Evolutionary conservation across 2,113 vertebrate species (phyloP), one percentile per base, ranked within the genome.

Genomic region (Microtus ochrogaster): DNA sequence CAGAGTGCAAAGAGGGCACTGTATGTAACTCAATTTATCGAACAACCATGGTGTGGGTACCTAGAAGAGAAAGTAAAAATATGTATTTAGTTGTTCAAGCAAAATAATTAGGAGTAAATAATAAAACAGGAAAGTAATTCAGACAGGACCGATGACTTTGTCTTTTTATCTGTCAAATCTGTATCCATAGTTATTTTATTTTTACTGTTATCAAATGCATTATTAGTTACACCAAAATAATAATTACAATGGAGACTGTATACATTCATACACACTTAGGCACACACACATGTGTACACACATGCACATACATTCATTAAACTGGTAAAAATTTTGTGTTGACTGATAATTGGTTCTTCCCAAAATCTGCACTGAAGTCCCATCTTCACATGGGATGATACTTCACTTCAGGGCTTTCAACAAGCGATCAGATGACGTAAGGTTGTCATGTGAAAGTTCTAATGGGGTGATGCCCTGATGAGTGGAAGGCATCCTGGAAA

Each of bases 21-120:
- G 12, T 33, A 92, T 79, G 28, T 17, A 84, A 72, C 14, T 92
- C 14, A 82, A 55, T 95, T 96, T 96, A 94, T 73, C 73, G 74
- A 93, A 84, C 14, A 91, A 87, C 81, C 55, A 78, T 94, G 44
- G n/a, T 76, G 44, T 90, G 58, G 39, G 26, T 28, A 82, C 28
- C 89, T 73, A 65, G n/a, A 94, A 94, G 36, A 79, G 41, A 79
- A 19, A 61, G 21, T 61, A 39, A 61, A 39, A 83, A 41, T 41
- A 16, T 39, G n/a, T 61, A 41, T 28, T 83, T 63, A 83, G 21
- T 49, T 44, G 47, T 55, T 91, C 21, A 91, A 3, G 74, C 41
- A 36, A 81, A 77, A 73, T 94, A 78, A 36, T 6, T 58, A 65
- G 47, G 16, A 89, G 1, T 87, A 47, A 93, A 91, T n/a, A 90